Percentiles rank a stretch among this genome's conserved stretches.
phyloP scores from a whole-genome alignment of 2,888 invertebrate genomes.

The Agrochola litura region DNA sequence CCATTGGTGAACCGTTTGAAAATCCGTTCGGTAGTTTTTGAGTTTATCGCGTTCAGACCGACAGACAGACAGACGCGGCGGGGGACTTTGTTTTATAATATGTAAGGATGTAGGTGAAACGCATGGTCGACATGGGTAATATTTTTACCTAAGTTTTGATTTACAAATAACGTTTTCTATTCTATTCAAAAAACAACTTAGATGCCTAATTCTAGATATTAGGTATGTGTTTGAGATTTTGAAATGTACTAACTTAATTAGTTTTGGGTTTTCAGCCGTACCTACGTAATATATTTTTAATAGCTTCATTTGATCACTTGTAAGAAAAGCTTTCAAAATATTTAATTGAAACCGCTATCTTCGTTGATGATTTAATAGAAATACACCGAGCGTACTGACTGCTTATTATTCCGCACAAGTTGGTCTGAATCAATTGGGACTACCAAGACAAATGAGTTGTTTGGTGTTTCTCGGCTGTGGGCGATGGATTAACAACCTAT shows the following conservation, averaged over 20 bases:
- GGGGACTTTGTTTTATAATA: too few species aligned
- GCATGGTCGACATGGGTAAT: neutral
- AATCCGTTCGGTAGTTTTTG: too few species aligned
- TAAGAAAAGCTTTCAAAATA: slow-evolving; percentile 15
- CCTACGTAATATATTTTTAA: neutral
- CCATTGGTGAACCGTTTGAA: too few species aligned
- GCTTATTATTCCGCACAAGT: slow-evolving; percentile 52
- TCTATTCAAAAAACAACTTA: neutral
- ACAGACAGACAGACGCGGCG: too few species aligned
- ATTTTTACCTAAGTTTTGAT: neutral
- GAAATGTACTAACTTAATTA: neutral
- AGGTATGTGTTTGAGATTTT: neutral
- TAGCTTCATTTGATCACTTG: slow-evolving; percentile 4
- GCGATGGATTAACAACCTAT: slow-evolving; percentile 45
- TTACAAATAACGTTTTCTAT: neutral
- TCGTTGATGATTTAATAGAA: slow-evolving; percentile 40
- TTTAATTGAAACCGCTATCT: slow-evolving; percentile 21
- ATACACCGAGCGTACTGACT: slow-evolving; percentile 25
- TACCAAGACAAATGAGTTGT: slow-evolving; percentile 52
- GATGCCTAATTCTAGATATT: neutral
- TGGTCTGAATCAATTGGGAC: slow-evolving; percentile 51
- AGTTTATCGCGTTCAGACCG: too few species aligned
- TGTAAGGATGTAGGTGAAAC: neutral
- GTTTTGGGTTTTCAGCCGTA: neutral
- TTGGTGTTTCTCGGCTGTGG: slow-evolving; percentile 39